Base-by-base conservation (phyloP, 64 coral and sea anemone genomes). In the Porites australiensis region DNA sequence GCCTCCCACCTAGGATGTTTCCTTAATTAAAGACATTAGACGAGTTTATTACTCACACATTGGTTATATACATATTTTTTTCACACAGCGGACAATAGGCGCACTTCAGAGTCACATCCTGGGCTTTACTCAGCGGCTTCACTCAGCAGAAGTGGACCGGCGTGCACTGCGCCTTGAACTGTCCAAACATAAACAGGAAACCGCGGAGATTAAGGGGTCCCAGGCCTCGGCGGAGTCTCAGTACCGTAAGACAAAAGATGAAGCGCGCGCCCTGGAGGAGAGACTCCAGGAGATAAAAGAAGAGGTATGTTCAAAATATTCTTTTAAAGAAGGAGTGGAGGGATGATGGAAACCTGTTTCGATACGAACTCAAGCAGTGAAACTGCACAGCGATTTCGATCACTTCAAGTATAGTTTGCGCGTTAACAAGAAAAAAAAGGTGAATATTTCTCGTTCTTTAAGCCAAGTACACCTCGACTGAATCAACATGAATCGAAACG, bases 41-140 rank as follows among this genome's bases (percentile, higher is more conserved):
- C 27, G 27, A 37, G 27, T 37, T 37, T 37, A 37, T 37, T 37
- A 37, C 19, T 37, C 52, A 13, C 20, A 2, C 19, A 77, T 9
- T 50, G 14, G 6, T 15, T 70, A 9, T 46, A 4, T 83, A 79
- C 50, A 0, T 73, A 13, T 82, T 46, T 14, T 50, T 72, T 74
- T 57, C 67, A 21, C 65, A 3, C 71, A 98, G 97, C 55, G 90
- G 49, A 87, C 92, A 12, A 91, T 98, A 27, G 64, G 75, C 48
- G 91, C 72, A 58, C 94, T 98, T 59, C 97, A 98, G 69, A 72
- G 53, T 49, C 94, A 96, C 71, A 90, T 98, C 14, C 66, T 98
- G 54, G 89, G 94, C 51, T 94, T 98, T 45, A 98, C 97, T 18
- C 97, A 98, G 71, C 91, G 97, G 8, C 94, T 98, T 82, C 97